Base-by-base conservation (phyloP, 2,113 vertebrate species). In the Periophthalmus modestus region DNA sequence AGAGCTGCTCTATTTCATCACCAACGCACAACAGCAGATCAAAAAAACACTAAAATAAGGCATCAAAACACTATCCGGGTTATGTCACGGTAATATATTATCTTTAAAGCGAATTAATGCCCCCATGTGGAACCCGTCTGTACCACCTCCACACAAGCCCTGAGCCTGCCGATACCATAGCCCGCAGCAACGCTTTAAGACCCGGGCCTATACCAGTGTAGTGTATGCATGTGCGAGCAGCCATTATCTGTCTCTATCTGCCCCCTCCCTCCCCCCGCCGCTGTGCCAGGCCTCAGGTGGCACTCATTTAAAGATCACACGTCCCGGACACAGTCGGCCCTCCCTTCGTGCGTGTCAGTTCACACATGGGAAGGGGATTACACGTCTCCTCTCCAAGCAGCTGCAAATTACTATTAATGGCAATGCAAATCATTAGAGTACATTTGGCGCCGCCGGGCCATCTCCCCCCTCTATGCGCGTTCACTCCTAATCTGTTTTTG, bases 221-320 rank as follows among this genome's bases (percentile, higher is more conserved):
- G 69, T 82, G 75, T 82, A 74, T 78, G 80, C 75, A 81, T 79
- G 63, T 86, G 69, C 80, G 84, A 91, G 86, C 88, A 88, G 81
- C 86, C 87, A 89, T 88, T 88, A 90, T 88, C 82, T 76, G 75
- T 78, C 85, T 89, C 73, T 71, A 77, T 84, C 80, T 80, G 75
- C 79, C 80, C 76, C 71, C 61, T 67, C 71, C 69, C 89, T 83
- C 75, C 79, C 7, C 81, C 61, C 76, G 79, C 86, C 72, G 70
- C 74, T 63, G 77, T 85, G 79, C 86, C 81, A 91, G 87, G 87
- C 91, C 92, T 93, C 89, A 92, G 93, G 93, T 92, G 92, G 89
- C 90, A 91, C 87, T 92, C 91, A 93, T 93, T 94, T 94, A 92
- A 92, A 93, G 90, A 93, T 93, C 92, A 91, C 92, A 93, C 90